Percentiles rank a stretch among this genome's conserved stretches.
Evolutionary conservation across 2,113 vertebrate genomes (phyloP).

Genomic region (Pterocles orientalis): DNA sequence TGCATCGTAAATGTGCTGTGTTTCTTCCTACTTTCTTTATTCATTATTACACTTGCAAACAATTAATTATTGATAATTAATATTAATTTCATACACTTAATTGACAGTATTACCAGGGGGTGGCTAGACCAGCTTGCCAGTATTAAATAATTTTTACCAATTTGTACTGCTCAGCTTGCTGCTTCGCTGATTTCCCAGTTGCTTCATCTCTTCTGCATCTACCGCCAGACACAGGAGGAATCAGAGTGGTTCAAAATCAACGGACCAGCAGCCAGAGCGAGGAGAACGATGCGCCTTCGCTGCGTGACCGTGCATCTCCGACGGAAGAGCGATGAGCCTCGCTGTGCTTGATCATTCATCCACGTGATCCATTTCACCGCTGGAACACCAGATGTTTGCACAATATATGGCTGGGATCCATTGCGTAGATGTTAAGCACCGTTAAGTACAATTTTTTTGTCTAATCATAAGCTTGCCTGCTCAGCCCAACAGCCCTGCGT

Average conservation of each 20-base stretch:
- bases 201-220: slow-evolving; percentile 43
- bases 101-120: slow-evolving; percentile 47
- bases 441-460: neutral
- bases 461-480: neutral
- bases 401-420: neutral
- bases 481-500: neutral
- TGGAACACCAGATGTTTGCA: neutral
- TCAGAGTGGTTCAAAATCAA: neutral
- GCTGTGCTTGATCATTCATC: neutral
- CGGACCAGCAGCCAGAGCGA: neutral
- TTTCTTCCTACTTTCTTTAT: slow-evolving; percentile 5
- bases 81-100: slow-evolving; percentile 65
- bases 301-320: neutral
- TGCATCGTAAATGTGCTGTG: neutral
- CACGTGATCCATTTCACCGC: neutral
- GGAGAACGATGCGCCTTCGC: neutral
- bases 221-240: neutral
- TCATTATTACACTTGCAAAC: slow-evolving; percentile 9
- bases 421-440: neutral
- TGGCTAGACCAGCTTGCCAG: slow-evolving; percentile 16
- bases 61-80: slow-evolving; percentile 60
- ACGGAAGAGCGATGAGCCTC: neutral
- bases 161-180: slow-evolving; percentile 55
- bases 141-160: slow-evolving; percentile 65
- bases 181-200: slow-evolving; percentile 64